Conservation (phyloP, 2,797 vertebrate species). For the Danio aesculapii region DNA sequence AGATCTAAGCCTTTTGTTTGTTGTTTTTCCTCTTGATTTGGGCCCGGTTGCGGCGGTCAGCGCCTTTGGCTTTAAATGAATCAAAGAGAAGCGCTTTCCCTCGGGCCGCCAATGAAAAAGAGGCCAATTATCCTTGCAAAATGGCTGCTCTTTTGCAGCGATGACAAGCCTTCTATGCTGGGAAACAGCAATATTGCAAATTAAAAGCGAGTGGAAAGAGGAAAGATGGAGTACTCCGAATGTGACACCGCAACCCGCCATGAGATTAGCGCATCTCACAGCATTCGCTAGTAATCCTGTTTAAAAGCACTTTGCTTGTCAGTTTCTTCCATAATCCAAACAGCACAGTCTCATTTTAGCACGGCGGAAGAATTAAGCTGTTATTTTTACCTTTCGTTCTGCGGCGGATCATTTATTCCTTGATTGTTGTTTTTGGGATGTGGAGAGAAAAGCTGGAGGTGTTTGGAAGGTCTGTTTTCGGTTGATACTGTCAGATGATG, state of each 20-base stretch:
- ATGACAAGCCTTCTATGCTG: constrained; percentile 65
- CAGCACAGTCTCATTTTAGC: constrained; percentile 47
- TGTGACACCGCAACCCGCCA: constrained; percentile 69
- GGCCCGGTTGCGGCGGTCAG: constrained; percentile 50
- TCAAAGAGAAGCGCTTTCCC: constrained; percentile 58
- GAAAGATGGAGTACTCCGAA: constrained; percentile 63
- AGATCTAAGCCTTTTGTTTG: constrained; percentile 20
- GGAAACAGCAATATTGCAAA: constrained; percentile 66
- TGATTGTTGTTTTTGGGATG: constrained; percentile 23
- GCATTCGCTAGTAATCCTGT: constrained; percentile 71
- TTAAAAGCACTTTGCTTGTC: constrained; percentile 74
- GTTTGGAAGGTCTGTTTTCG: constrained; percentile 45
- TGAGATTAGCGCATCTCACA: constrained; percentile 68
- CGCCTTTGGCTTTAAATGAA: constrained; percentile 62
- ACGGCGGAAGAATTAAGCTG: constrained; percentile 51
- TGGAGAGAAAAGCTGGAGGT: constrained; percentile 46
- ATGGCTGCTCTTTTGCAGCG: constrained; percentile 63
- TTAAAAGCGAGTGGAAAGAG: constrained; percentile 55
- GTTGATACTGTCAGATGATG: constrained; percentile 40
- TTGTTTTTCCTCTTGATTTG: constrained; percentile 44
- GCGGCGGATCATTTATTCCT: constrained; percentile 38
- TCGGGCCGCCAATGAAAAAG: constrained; percentile 61
- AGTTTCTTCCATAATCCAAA: constrained; percentile 61
- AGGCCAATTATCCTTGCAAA: constrained; percentile 76
- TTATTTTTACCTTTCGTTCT: constrained; percentile 60